These are phyloP conservation scores for Melitaea athalia DNA, from an alignment of 2,888 invertebrate species.

Conservation along the genomic window DNA sequence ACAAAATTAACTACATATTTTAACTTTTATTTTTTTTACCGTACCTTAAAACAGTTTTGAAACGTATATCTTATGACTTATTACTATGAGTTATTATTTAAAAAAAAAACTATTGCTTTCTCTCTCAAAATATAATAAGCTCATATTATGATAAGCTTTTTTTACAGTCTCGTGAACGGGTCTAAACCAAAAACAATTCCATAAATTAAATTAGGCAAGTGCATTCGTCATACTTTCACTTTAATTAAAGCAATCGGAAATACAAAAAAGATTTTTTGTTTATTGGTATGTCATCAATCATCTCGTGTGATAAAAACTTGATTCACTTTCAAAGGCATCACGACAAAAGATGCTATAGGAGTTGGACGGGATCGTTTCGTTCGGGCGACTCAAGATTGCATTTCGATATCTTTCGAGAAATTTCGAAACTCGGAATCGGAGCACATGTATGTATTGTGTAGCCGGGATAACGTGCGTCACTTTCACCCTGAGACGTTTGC, in stretches of 20 bases:
- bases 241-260: conserved; percentile 19
- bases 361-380: conserved; percentile 12
- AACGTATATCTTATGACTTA: too few species aligned
- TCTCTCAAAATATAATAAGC: neutral
- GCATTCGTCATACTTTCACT: conserved; percentile 24
- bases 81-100: too few species aligned
- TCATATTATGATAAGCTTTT: neutral
- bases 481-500: conserved; percentile 52
- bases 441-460: conserved; percentile 45
- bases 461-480: conserved; percentile 51
- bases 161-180: neutral
- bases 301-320: conserved; percentile 25
- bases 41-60: too few species aligned
- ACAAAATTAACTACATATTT: neutral
- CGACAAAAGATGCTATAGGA: conserved; percentile 20
- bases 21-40: too few species aligned
- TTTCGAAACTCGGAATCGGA: conserved; percentile 43
- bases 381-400: conserved; percentile 8
- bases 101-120: too few species aligned
- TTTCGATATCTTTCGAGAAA: conserved; percentile 13
- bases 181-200: neutral
- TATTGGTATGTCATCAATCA: conserved; percentile 34
- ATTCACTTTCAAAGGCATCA: conserved; percentile 25
- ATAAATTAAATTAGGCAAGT: conserved; percentile 5
- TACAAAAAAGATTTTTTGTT: conserved; percentile 16